Conservation (phyloP, 2,888 invertebrate species). For the Charanyca ferruginea region DNA sequence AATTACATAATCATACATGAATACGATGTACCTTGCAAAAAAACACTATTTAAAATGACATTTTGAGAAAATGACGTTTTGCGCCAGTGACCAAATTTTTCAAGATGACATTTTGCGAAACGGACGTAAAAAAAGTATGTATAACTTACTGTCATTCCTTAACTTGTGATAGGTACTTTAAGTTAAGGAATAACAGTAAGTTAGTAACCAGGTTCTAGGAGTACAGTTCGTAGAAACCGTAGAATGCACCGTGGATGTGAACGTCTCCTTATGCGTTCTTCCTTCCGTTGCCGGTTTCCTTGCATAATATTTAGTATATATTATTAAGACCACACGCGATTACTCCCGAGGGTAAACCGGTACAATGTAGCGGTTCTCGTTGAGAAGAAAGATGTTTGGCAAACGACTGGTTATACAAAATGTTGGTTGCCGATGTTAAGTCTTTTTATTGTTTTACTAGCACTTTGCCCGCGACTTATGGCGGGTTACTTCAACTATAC, state of each 20-base stretch:
- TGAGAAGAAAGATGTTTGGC: not conserved
- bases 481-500: too few relatives aligned
- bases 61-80: too few relatives aligned
- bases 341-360: conserved; percentile 20
- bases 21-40: too few relatives aligned
- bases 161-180: too few relatives aligned
- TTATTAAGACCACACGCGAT: conserved; percentile 55
- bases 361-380: not conserved
- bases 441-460: conserved; percentile 6
- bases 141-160: too few relatives aligned
- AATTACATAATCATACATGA: too few relatives aligned
- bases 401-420: not conserved
- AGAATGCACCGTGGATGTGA: conserved; percentile 36
- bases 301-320: conserved; percentile 42
- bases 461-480: too few relatives aligned
- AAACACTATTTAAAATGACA: too few relatives aligned
- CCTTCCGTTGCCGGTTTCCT: conserved; percentile 57
- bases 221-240: conserved; percentile 4
- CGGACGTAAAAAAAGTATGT: too few relatives aligned
- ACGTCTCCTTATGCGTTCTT: conserved; percentile 56
- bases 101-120: too few relatives aligned
- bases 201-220: not conserved
- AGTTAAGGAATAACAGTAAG: too few relatives aligned
- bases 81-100: too few relatives aligned
- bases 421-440: not conserved